Evolutionary conservation across 2,113 vertebrate genomes (phyloP).

Genomic region (Ranitomeya imitator): DNA sequence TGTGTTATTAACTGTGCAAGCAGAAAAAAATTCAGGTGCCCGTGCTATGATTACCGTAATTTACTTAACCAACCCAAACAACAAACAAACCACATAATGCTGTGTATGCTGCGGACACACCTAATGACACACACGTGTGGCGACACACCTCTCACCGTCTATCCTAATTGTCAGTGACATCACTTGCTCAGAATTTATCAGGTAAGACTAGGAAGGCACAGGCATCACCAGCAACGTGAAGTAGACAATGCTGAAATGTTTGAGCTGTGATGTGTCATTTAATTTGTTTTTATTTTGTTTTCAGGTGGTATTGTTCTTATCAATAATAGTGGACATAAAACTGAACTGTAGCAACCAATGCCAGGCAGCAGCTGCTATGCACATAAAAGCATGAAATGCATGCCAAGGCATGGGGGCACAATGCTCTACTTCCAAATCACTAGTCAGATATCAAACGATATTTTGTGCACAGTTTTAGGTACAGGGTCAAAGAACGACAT

Average conservation of each 20-base stretch:
- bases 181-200: neutral
- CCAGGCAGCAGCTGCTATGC: neutral
- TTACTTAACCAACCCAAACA: slow-evolving; percentile 14
- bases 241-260: neutral
- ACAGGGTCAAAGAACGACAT: no score
- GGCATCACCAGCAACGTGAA: neutral
- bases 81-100: slow-evolving; percentile 18
- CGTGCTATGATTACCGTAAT: neutral
- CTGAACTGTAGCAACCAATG: neutral
- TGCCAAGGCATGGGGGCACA: no score
- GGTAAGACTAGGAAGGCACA: neutral
- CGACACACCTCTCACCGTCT: neutral
- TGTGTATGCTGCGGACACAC: neutral
- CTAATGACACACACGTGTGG: neutral
- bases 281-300: neutral
- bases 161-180: neutral
- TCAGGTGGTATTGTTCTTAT: neutral
- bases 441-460: no score
- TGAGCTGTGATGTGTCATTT: neutral
- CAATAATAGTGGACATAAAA: neutral
- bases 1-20: neutral
- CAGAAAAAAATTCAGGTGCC: neutral
- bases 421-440: no score
- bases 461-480: no score
- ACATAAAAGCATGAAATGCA: no score